Conservation (phyloP, 35 echinoderm and acorn worm species). For the Apostichopus japonicus region DNA sequence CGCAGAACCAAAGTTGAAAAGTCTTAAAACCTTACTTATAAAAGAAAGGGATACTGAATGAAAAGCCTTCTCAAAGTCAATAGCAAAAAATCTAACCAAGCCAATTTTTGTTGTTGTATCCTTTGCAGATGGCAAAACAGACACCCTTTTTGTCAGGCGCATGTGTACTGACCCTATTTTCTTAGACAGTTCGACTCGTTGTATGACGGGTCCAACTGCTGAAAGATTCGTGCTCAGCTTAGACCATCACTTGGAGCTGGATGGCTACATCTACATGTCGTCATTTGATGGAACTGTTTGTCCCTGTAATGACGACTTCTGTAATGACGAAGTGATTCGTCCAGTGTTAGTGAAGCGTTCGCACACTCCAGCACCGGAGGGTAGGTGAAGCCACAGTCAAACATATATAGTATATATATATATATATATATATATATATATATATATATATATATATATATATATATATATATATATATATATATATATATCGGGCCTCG, state of each 20-base stretch:
- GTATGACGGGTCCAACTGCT: background rate
- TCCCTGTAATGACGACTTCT: background rate
- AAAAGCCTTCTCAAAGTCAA: too few relatives aligned
- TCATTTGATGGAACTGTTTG: slow-evolving; percentile 32
- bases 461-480: too few relatives aligned
- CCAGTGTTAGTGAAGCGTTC: background rate
- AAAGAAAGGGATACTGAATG: too few relatives aligned
- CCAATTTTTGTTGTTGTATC: too few relatives aligned
- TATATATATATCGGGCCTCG: too few relatives aligned
- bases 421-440: too few relatives aligned
- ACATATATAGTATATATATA: too few relatives aligned
- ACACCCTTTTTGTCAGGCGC: background rate
- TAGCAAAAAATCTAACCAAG: too few relatives aligned
- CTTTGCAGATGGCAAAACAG: background rate
- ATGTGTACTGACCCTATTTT: background rate
- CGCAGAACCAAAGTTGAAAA: too few relatives aligned
- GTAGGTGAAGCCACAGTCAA: background rate
- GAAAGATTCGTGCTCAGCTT: background rate
- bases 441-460: too few relatives aligned
- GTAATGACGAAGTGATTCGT: background rate
- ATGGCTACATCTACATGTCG: background rate
- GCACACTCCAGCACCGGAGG: background rate
- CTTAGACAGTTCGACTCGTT: background rate
- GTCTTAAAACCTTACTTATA: too few relatives aligned
- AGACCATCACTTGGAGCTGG: background rate